phyloP scores from a whole-genome alignment of 2,113 vertebrate genomes.

The Ariopsis seemanni region DNA sequence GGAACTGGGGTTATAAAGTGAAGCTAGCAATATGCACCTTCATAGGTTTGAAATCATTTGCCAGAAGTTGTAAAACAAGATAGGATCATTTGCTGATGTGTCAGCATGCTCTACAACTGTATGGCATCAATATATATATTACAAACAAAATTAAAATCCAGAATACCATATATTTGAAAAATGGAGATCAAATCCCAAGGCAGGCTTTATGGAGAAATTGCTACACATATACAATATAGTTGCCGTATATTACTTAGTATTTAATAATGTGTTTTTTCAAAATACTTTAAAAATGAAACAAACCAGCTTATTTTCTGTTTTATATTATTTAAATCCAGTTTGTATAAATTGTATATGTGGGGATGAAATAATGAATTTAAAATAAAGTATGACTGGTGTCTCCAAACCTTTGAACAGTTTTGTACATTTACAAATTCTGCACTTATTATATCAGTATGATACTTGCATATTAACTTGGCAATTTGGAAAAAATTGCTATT shows the following conservation, averaged over 20 bases:
- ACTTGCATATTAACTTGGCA: conserved; percentile 49
- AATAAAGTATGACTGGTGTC: neutral
- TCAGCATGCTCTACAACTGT: neutral
- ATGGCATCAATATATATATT: neutral
- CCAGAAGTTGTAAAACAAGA: neutral
- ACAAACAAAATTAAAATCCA: neutral
- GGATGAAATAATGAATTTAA: neutral
- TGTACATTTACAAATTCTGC: conserved; percentile 7
- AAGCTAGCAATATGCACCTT: neutral
- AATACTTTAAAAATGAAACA: neutral
- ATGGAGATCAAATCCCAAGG: neutral
- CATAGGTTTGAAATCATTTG: neutral
- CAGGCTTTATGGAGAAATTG: neutral
- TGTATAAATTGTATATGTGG: neutral
- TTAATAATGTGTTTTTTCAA: neutral
- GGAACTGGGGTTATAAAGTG: neutral
- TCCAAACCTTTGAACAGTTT: neutral
- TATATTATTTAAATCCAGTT: neutral
- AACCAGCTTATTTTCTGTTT: neutral
- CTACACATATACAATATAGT: neutral
- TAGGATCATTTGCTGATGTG: neutral
- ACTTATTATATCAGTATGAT: conserved; percentile 27
- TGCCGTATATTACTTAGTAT: neutral
- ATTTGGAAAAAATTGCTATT: conserved; percentile 45
- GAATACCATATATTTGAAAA: neutral